Base-by-base conservation (phyloP, 2,113 vertebrate genomes). In the Syngnathus scovelli region DNA sequence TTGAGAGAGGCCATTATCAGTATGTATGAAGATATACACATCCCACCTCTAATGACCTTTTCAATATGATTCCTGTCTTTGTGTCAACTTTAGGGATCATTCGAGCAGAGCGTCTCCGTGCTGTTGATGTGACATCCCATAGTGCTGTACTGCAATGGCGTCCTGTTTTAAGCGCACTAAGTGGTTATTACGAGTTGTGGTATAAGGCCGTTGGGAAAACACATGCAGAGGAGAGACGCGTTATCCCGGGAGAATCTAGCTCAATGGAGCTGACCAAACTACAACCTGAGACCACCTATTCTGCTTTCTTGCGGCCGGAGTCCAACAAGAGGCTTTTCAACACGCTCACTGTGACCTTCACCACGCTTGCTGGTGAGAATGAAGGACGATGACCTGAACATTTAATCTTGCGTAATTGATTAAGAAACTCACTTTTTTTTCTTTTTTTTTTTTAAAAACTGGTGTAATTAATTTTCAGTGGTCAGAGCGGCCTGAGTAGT, bases 101-200 rank as follows among this genome's bases (percentile, higher is more conserved):
- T 83, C 89, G 82, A 52, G 93, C 93, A 0, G 89, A 92, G 58
- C 87, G 90, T 62, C 90, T 99, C 36, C 89, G 85, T 0, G 94
- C 91, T 6, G 85, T 85, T 0, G 92, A 96, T 0, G n/a, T 99
- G 76, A 91, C 94, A 16, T 85, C 93, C 0, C 89, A 72, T 68
- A 78, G 93, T 16, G 93, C 96, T 78, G 90, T 67, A 0, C 88
- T 99, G 69, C 43, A 82, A 23, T 99, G 96, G 96, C 93, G 94
- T 0, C 62, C 90, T 0, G 89, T 98, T 52, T 84, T 98, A 66
- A 76, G 78, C 0, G 91, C 90, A 10, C 39, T 83, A 67, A 89
- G 52, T 0, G 94, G 93, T 5, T 79, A 79, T 84, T 99, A 98
- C 23, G 87, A 93, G 69, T 71, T 99, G 49, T 91, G 93, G 10